Percentiles rank a stretch among this genome's conserved stretches.
phyloP scores from a whole-genome alignment of 1,140 invertebrate genomes.

The Saccostrea echinata region DNA sequence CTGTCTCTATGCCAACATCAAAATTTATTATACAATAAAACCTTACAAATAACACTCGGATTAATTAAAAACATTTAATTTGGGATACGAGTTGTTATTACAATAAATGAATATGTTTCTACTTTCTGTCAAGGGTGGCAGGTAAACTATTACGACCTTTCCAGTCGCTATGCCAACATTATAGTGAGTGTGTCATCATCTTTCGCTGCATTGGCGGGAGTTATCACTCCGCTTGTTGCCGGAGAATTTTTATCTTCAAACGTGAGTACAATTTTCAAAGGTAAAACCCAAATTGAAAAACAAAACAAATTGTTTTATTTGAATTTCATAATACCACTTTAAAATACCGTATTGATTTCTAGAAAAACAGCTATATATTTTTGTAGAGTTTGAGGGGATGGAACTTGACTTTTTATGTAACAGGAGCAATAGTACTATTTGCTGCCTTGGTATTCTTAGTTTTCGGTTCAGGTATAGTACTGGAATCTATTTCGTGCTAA shows the following conservation, averaged over 20 bases:
- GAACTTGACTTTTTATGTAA: constrained; percentile 70
- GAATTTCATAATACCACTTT: too few species aligned
- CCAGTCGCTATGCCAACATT: constrained; percentile 69
- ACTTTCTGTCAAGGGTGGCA: constrained; percentile 72
- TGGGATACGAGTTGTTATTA: too few species aligned
- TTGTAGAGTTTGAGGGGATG: constrained; percentile 68
- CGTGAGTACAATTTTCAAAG: constrained; percentile 55
- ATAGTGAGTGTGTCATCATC: constrained; percentile 70
- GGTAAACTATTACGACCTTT: constrained; percentile 75
- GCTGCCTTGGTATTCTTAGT: constrained; percentile 64
- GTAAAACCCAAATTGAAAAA: too few species aligned
- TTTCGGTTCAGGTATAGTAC: constrained; percentile 71
- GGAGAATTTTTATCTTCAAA: constrained; percentile 68
- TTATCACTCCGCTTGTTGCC: constrained; percentile 69
- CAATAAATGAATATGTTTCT: background rate
- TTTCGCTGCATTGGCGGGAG: constrained; percentile 67
- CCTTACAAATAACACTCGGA: too few species aligned
- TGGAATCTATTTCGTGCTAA: background rate
- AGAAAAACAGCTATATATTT: background rate
- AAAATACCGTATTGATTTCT: too few species aligned
- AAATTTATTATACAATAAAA: too few species aligned
- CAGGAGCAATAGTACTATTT: constrained; percentile 61
- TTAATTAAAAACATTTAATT: too few species aligned
- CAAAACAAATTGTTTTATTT: too few species aligned
- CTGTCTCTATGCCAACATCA: constrained; percentile 66